Evolutionary conservation across 2,888 invertebrate genomes (phyloP).

Genomic region (Chrysomela aeneicollis): DNA sequence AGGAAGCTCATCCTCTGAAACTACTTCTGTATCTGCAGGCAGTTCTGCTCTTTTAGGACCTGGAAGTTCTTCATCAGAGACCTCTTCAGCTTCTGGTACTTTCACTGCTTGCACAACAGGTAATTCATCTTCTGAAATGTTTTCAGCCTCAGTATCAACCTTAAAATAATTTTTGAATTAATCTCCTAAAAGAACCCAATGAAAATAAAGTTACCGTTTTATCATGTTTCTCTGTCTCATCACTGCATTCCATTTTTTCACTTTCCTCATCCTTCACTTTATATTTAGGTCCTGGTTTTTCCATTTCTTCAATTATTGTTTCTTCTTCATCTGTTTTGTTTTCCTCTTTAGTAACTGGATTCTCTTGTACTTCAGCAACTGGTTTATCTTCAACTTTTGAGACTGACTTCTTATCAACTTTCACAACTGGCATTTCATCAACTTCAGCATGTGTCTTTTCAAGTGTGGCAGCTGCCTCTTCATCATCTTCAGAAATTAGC

Average conservation of each 20-base stretch:
- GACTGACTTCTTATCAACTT: no score
- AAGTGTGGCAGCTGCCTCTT: slow-evolving; percentile 35
- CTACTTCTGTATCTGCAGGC: slow-evolving; percentile 76
- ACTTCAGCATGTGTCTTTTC: slow-evolving; percentile 39
- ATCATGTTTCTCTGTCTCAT: slow-evolving; percentile 21
- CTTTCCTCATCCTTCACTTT: slow-evolving; percentile 11
- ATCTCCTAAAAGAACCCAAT: not conserved
- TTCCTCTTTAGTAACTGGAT: no score
- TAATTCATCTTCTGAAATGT: slow-evolving; percentile 84
- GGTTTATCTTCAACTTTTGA: no score
- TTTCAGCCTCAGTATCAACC: slow-evolving; percentile 82
- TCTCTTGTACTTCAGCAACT: no score
- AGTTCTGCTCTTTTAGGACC: slow-evolving; percentile 76
- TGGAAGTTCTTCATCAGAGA: slow-evolving; percentile 79
- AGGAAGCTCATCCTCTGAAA: slow-evolving; percentile 85
- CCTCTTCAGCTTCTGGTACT: slow-evolving; percentile 84
- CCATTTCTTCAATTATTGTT: not conserved
- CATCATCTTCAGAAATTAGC: slow-evolving; percentile 38
- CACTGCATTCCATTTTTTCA: not conserved
- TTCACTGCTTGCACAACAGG: slow-evolving; percentile 77
- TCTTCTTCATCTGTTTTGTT: no score
- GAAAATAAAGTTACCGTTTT: slow-evolving; percentile 21
- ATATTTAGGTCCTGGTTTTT: not conserved
- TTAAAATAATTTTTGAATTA: slow-evolving; percentile 40
- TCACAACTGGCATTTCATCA: slow-evolving; percentile 31